Percentiles rank a stretch among this genome's conserved stretches.
Evolutionary conservation across 2,888 invertebrate genomes (phyloP).

Genomic region (Watsonalla cultraria): DNA sequence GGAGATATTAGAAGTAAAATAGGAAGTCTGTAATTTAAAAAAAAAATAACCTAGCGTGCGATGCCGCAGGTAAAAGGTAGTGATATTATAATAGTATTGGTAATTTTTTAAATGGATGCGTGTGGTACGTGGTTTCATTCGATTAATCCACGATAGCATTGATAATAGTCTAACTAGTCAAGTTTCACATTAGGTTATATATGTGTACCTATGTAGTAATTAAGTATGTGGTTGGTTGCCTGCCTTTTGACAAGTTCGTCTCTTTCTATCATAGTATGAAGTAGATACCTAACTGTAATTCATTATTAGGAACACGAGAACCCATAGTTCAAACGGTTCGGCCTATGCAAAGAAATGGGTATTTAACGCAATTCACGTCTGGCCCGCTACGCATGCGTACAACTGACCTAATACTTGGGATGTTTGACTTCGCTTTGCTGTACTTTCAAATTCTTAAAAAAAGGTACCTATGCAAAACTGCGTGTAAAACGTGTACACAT

Average conservation of each 20-base stretch:
- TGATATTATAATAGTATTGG: too few relatives aligned
- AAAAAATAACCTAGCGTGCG: too few relatives aligned
- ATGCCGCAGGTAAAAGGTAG: too few relatives aligned
- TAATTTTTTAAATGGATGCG: too few relatives aligned
- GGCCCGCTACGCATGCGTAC: not conserved
- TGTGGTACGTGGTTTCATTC: too few relatives aligned
- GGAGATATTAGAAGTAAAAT: too few relatives aligned
- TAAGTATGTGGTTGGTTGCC: too few relatives aligned
- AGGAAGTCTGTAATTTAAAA: too few relatives aligned
- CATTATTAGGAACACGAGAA: not conserved
- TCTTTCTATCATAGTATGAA: not conserved
- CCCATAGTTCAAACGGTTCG: not conserved
- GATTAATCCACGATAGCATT: too few relatives aligned
- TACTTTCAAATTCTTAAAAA: not conserved
- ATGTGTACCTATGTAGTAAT: too few relatives aligned
- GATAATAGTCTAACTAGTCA: too few relatives aligned
- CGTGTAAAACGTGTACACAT: not conserved
- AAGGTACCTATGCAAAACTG: not conserved
- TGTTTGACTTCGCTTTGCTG: not conserved
- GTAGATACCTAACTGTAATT: not conserved
- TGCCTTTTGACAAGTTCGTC: not conserved
- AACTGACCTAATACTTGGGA: not conserved
- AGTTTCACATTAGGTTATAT: too few relatives aligned
- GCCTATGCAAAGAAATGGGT: not conserved
- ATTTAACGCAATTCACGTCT: not conserved